A percentile compares a stretch with the other conserved stretches of the same genome.
phyloP scores from a whole-genome alignment of 2,113 vertebrate species.

The Rhea americana region DNA sequence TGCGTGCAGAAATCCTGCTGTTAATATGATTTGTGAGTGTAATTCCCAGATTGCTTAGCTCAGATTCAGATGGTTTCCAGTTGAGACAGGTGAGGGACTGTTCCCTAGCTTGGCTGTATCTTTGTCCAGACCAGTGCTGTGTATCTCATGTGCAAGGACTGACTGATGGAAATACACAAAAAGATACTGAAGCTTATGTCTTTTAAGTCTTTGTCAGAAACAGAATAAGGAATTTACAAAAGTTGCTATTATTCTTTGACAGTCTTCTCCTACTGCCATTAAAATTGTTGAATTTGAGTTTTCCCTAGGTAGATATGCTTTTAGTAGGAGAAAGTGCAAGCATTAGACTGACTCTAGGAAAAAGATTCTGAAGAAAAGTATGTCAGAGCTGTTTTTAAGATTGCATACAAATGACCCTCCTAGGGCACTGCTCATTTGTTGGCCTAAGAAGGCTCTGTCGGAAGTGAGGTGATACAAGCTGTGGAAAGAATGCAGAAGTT shows the following conservation, averaged over 20 bases:
- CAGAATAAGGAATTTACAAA: not conserved
- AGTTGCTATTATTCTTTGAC: not conserved
- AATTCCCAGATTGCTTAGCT: slow-evolving; percentile 59
- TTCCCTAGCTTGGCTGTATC: slow-evolving; percentile 4
- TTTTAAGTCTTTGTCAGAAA: not conserved
- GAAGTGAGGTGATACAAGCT: not conserved
- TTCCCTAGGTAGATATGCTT: not conserved
- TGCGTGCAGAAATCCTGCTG: slow-evolving; percentile 57
- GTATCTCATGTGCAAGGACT: not conserved
- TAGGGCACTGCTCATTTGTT: not conserved
- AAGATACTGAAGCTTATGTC: not conserved
- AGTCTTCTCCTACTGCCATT: not conserved
- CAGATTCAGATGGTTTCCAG: slow-evolving; percentile 41
- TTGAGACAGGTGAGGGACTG: slow-evolving; percentile 16
- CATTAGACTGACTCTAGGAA: not conserved
- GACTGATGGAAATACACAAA: not conserved
- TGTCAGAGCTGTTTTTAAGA: not conserved
- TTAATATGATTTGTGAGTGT: slow-evolving; percentile 65
- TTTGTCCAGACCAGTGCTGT: not conserved
- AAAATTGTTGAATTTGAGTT: not conserved
- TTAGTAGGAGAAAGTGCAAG: not conserved
- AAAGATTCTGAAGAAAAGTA: not conserved
- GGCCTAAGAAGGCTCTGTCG: not conserved
- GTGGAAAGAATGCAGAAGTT: not conserved
- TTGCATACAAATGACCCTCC: not conserved